phyloP scores from a whole-genome alignment of 2,797 vertebrate genomes.

The Cynopterus sphinx region DNA sequence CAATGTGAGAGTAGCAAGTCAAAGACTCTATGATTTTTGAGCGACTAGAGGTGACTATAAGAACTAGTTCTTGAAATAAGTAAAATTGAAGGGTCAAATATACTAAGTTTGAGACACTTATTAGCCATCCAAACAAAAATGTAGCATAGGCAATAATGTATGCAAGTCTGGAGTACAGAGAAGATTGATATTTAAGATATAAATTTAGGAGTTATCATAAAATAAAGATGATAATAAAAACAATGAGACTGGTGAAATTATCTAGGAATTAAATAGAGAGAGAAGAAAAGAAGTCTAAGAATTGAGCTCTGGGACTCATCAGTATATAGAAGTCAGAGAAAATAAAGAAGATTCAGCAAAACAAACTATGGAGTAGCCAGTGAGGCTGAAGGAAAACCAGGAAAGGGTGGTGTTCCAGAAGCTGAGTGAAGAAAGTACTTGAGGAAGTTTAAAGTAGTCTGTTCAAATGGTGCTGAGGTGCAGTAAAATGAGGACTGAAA shows the following conservation, averaged over 20 bases:
- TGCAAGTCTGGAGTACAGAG: not conserved
- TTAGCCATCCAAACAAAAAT: not conserved
- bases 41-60: not conserved
- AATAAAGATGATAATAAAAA: not conserved
- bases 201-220: not conserved
- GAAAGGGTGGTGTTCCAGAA: not conserved
- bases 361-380: not conserved
- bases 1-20: not conserved
- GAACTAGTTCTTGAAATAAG: conserved; percentile 11
- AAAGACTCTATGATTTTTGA: not conserved
- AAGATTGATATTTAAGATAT: not conserved
- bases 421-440: not conserved
- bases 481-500: not conserved
- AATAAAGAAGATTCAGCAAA: not conserved
- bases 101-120: not conserved
- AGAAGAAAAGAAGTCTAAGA: not conserved
- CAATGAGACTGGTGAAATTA: not conserved
- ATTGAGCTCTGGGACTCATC: not conserved
- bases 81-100: not conserved
- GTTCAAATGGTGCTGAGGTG: not conserved
- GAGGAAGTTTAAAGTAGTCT: not conserved
- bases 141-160: not conserved
- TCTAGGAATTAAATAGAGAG: not conserved
- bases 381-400: not conserved
- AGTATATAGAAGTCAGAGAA: not conserved